Percentiles rank a stretch among this genome's conserved stretches.
Evolutionary conservation across 1,140 invertebrate species (phyloP).

Genomic region (Lutraria rhynchaena): DNA sequence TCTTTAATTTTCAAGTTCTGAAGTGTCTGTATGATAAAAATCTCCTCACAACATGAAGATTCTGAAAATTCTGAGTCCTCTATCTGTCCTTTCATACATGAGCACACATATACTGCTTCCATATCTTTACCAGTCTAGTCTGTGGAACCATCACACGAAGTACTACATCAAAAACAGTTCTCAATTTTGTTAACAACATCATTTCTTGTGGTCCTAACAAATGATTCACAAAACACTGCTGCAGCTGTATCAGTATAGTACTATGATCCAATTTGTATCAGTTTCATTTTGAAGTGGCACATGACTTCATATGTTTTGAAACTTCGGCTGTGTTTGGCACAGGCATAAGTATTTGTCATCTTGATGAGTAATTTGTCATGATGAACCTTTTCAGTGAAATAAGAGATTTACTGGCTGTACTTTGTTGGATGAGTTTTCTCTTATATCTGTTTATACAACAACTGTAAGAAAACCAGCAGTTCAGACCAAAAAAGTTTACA

Average conservation of each 20-base stretch:
- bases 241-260: not conserved
- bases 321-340: slow-evolving; percentile 21
- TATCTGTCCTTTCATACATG: not conserved
- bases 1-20: slow-evolving; percentile 17
- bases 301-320: slow-evolving; percentile 30
- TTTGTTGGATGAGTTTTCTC: too few relatives aligned
- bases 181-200: not conserved
- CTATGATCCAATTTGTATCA: not conserved
- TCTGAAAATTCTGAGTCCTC: slow-evolving; percentile 16
- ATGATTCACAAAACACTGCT: too few relatives aligned
- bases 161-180: slow-evolving; percentile 17
- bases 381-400: not conserved
- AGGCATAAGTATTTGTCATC: slow-evolving; percentile 29
- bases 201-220: too few relatives aligned
- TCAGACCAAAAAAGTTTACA: too few relatives aligned
- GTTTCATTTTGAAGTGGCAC: slow-evolving; percentile 6
- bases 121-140: slow-evolving; percentile 35
- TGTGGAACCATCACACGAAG: slow-evolving; percentile 35
- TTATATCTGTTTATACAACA: too few relatives aligned
- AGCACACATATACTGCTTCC: slow-evolving; percentile 10
- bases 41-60: slow-evolving; percentile 15
- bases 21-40: slow-evolving; percentile 18
- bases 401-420: too few relatives aligned
- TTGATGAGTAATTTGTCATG: slow-evolving; percentile 30
- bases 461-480: too few relatives aligned